Conservation (phyloP, 64 coral and sea anemone genomes). For the Montipora capricornis region DNA sequence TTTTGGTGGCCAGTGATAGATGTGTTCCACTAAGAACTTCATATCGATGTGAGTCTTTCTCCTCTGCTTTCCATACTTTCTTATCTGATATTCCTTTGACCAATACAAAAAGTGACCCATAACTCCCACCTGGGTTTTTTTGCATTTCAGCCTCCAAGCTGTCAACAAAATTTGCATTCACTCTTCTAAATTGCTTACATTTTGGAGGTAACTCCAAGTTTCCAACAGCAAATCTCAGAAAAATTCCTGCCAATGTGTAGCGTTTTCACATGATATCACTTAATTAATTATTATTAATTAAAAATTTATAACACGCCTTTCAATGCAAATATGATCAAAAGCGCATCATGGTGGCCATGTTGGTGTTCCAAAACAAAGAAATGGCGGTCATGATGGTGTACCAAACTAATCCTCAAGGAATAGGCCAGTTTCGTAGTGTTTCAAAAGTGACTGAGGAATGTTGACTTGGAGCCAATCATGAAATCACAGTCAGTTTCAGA, state of each 20-base stretch:
- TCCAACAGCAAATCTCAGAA: not conserved
- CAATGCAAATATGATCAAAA: too few species aligned
- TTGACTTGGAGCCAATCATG: too few species aligned
- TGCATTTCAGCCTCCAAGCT: not conserved
- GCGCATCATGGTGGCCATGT: too few species aligned
- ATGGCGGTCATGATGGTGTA: too few species aligned
- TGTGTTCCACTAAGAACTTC: conserved; percentile 3
- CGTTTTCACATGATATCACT: too few species aligned
- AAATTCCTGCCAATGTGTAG: not conserved
- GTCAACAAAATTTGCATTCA: not conserved
- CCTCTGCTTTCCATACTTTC: not conserved
- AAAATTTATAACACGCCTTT: too few species aligned
- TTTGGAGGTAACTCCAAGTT: not conserved
- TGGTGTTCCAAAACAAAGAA: too few species aligned
- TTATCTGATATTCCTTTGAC: not conserved
- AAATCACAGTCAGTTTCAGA: too few species aligned
- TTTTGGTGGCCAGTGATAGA: conserved; percentile 13
- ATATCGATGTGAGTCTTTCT: not conserved
- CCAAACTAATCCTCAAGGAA: too few species aligned
- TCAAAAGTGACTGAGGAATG: too few species aligned
- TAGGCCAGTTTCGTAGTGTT: too few species aligned
- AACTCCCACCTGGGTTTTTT: conserved; percentile 12
- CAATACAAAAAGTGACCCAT: conserved; percentile 6
- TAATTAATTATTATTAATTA: too few species aligned
- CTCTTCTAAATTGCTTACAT: not conserved